phyloP scores from a whole-genome alignment of 1,140 invertebrate genomes.

The Rhynchophorus ferrugineus region DNA sequence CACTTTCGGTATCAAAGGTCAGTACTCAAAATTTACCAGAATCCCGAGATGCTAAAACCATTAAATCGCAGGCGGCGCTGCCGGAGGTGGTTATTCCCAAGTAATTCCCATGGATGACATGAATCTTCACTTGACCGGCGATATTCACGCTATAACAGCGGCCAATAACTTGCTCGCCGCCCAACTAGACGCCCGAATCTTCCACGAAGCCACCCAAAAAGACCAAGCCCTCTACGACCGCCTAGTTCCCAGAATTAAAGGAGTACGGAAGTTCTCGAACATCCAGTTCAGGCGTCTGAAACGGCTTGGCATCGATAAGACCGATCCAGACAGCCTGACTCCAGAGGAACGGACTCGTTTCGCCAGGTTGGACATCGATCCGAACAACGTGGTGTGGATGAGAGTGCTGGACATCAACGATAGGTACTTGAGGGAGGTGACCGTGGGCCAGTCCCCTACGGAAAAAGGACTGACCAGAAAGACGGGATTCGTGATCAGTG shows the following conservation, averaged over 20 bases:
- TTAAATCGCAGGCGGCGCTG: conserved; percentile 29
- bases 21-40: too few relatives aligned
- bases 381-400: conserved; percentile 87
- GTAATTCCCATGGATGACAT: conserved; percentile 99
- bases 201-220: conserved; percentile 88
- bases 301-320: conserved; percentile 82
- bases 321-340: conserved; percentile 73
- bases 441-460: conserved; percentile 85
- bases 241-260: conserved; percentile 75
- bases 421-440: conserved; percentile 91
- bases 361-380: conserved; percentile 85
- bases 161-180: conserved; percentile 97
- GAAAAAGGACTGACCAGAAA: conserved; percentile 84
- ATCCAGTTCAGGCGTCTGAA: conserved; percentile 74
- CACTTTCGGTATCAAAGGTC: conserved; percentile 97
- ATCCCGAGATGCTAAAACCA: too few relatives aligned
- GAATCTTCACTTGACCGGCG: conserved; percentile 98
- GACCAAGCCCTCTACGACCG: conserved; percentile 82
- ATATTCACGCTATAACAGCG: conserved; percentile 96
- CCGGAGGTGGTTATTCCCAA: conserved; percentile 72
- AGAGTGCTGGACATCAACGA: conserved; percentile 97
- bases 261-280: conserved; percentile 69
- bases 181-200: conserved; percentile 88
- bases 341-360: conserved; percentile 74
- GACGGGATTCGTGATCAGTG: conserved; percentile 86